Conservation (phyloP, 2,113 vertebrate species). For the Lagopus muta region DNA sequence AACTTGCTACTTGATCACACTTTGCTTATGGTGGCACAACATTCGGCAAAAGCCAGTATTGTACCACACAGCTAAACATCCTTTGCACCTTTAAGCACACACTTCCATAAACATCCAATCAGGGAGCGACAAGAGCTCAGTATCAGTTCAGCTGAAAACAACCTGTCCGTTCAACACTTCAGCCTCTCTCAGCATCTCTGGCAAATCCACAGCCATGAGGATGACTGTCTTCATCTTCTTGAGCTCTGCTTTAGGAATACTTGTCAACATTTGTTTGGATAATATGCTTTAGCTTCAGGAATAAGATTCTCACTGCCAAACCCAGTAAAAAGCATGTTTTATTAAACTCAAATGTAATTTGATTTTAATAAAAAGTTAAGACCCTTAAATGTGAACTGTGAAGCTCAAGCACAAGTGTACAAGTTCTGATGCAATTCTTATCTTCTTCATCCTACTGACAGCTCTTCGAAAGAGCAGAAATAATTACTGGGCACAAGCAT, state of each 20-base stretch:
- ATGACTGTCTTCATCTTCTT: not conserved
- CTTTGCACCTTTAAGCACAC: not conserved
- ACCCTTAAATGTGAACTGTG: not conserved
- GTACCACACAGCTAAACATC: not conserved
- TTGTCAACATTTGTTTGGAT: not conserved
- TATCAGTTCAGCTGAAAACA: not conserved
- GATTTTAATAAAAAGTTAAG: not conserved
- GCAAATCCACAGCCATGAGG: not conserved
- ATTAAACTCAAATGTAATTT: not conserved
- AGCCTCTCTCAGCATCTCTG: not conserved
- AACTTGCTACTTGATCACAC: not conserved
- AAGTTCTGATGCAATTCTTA: not conserved
- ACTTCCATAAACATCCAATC: not conserved
- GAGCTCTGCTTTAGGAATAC: not conserved
- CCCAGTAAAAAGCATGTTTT: not conserved
- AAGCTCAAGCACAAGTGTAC: not conserved
- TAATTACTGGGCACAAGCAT: rapidly evolving
- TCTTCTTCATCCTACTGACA: not conserved
- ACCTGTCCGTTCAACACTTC: not conserved
- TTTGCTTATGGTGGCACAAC: not conserved
- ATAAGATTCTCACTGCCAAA: not conserved
- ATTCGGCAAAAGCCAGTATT: not conserved
- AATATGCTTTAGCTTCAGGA: not conserved
- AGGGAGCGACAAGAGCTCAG: not conserved
- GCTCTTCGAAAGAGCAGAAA: not conserved